A percentile compares a stretch with the other conserved stretches of the same genome.
Evolutionary conservation across 2,797 vertebrate species (phyloP).

Genomic region (Acomys russatus): DNA sequence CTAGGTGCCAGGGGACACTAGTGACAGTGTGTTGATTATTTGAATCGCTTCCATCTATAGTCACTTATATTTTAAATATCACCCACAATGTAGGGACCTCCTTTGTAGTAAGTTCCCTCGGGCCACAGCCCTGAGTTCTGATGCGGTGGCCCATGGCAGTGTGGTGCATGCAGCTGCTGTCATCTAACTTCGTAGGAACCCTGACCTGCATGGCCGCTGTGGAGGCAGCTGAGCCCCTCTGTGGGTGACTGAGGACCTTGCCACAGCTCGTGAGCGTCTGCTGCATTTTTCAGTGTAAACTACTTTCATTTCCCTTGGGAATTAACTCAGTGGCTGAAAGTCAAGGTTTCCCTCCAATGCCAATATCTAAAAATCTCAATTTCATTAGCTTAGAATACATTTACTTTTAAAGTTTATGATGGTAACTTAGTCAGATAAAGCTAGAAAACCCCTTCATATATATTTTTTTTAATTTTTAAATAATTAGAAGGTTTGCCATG

Average conservation of each 20-base stretch:
- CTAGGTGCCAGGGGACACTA: not conserved
- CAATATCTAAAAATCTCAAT: constrained; percentile 55
- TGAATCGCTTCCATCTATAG: not conserved
- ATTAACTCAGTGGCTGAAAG: constrained; percentile 23
- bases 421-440: constrained; percentile 24
- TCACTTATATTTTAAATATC: not conserved
- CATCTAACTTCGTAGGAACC: not conserved
- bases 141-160: accelerated
- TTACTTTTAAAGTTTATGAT: constrained; percentile 36
- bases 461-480: not conserved
- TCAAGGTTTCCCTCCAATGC: constrained; percentile 38
- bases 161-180: accelerated
- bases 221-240: not conserved
- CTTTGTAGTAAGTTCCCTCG: not conserved
- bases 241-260: not conserved
- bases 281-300: constrained; percentile 36
- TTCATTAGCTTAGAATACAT: constrained; percentile 43
- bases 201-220: not conserved
- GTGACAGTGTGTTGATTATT: not conserved
- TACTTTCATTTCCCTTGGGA: constrained; percentile 58
- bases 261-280: not conserved
- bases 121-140: not conserved
- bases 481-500: not conserved
- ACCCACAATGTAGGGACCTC: not conserved
- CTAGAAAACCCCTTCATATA: constrained; percentile 22